Base-by-base conservation (phyloP, 2,113 vertebrate species). In the Charadrius vociferus region DNA sequence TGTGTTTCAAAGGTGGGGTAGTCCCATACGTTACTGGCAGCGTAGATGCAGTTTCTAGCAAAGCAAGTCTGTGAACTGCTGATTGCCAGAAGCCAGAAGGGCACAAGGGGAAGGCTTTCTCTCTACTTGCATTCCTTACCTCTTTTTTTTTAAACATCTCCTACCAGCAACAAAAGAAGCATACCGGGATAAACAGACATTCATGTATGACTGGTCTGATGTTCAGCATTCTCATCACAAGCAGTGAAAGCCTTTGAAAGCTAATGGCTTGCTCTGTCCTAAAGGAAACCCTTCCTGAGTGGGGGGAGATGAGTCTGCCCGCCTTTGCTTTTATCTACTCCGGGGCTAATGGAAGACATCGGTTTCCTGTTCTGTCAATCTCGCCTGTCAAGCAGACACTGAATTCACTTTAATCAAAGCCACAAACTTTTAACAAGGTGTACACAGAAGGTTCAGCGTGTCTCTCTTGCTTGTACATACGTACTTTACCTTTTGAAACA, bases 361-460 rank as follows among this genome's bases (percentile, higher is more conserved):
- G 0, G 88, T 96, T 96, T 95, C 89, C 72, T 95, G 62, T 92
- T 88, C 90, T 97, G 93, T 86, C 96, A 94, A 47, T 93, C 90
- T 83, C 73, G 29, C 43, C 41, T 95, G 75, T 93, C 94, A 88
- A 66, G 45, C 66, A 90, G 68, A 74, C 68, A 58, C 27, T 66
- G 70, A 62, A 89, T 61, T 91, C 86, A 78, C 68, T 93, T 93
- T 95, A 95, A 95, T 90, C 73, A 86, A 93, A 92, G 65, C 72
- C 88, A 94, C 34, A 86, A 22, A 79, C 77, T 84, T 86, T 58
- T 93, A 94, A 94, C 73, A 89, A 93, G 86, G 81, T 10, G 3
- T 93, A 89, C 65, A 66, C 1, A 2, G 73, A 91, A 93, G 49
- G 53, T 67, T 90, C 77, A 90, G 34, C 19, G 8, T 89, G 78